A percentile compares a stretch with the other conserved stretches of the same genome.
Conservation (phyloP, 2,797 vertebrate species). For the Podargus strigoides region DNA sequence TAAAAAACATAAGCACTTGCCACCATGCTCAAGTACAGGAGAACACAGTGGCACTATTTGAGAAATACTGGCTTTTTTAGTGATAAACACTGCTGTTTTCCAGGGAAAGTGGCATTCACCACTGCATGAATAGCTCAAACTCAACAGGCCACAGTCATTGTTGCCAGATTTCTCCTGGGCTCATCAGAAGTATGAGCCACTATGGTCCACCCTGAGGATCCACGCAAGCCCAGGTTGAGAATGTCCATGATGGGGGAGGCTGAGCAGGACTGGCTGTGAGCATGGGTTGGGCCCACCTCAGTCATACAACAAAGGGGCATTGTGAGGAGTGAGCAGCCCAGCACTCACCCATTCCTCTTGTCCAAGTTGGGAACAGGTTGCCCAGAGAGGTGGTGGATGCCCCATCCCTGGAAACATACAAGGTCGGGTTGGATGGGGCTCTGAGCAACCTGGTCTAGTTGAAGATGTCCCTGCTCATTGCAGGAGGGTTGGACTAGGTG, state of each 20-base stretch:
- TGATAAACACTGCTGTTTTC: neutral
- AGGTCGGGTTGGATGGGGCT: neutral
- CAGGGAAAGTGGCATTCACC: neutral
- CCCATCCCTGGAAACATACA: neutral
- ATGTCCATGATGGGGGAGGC: neutral
- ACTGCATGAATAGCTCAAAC: neutral
- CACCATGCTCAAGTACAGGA: neutral
- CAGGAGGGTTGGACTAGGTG: neutral
- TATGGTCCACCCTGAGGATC: neutral
- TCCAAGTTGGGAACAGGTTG: neutral
- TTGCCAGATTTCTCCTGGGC: neutral
- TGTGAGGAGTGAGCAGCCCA: neutral
- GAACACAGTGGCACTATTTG: neutral
- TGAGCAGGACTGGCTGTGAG: neutral
- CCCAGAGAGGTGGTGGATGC: neutral
- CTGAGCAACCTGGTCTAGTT: neutral
- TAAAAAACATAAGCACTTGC: neutral
- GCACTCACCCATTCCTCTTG: neutral
- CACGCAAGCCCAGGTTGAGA: neutral
- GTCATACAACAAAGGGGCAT: neutral
- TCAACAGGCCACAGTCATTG: neutral
- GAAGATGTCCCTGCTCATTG: neutral
- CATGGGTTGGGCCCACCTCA: rapidly evolving
- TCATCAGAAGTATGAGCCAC: neutral
- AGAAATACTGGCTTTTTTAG: neutral